Base-by-base conservation (phyloP, 2,797 vertebrate species). In the Syndactyla subalaris region DNA sequence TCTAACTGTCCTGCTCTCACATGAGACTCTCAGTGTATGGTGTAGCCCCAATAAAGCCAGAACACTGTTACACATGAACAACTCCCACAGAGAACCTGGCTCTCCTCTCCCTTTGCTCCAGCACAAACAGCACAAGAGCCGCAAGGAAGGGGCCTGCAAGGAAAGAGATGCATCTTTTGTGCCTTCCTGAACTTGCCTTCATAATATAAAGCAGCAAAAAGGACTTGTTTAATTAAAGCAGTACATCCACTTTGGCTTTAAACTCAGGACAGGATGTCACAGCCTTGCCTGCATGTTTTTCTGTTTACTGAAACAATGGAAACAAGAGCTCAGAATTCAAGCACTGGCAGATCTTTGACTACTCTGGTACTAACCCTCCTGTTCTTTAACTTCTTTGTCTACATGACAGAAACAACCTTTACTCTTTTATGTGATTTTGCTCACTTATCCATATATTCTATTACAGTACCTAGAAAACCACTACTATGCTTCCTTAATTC, bases 231-330 rank as follows among this genome's bases (percentile, higher is more conserved):
- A 71, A 90, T 87, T 93, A 70, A 43, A 62, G 62, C 38, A 59
- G 63, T 18, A 71, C 74, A 89, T 66, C 13, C 4, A 0, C 85
- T 85, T 67, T 75, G 75, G 63, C 83, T 91, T 86, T 72, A 39
- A 88, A 52, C 14, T 61, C 51, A 16, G 51, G 58, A 91, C 70
- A 93, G 80, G 77, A 93, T 72, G 58, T 70, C 86, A 85, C 30
- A 92, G 74, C 8, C 79, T 68, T 73, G 59, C 45, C 79, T 75
- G 46, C 46, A 62, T 46, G 77, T 39, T 84, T 95, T 72, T 38
- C 51, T 16, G 19, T 70, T 96, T 89, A 90, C 55, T 79, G 84
- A 88, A 91, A 93, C 41, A 78, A 74, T 6, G 16, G 66, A 88
- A 96, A 87, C 9, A 75, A 57, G 12, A 65, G 22, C 66, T 88